Base-by-base conservation (phyloP, 1,140 invertebrate species). In the Leptinotarsa texana region DNA sequence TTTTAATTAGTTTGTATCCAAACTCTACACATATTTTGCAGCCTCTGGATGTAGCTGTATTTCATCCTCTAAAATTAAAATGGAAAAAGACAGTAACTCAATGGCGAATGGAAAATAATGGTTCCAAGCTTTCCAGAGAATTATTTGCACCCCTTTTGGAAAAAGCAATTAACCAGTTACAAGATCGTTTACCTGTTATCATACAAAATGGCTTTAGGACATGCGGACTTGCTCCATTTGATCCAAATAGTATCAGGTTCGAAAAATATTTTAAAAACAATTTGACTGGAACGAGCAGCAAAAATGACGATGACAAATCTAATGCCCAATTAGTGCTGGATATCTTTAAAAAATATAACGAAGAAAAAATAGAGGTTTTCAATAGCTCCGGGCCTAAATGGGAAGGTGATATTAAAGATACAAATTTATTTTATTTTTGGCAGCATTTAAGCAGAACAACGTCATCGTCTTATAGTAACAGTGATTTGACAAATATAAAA, bases 1-100 rank as follows among this genome's bases (percentile, higher is more conserved):
- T 83, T 21, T 72, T 87, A n/a, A 15, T 85, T 63, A 82, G 83
- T 51, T 76, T 87, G 18, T 78, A 77, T 11, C 83, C 85, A 5
- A 87, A 73, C 24, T 76, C 84, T 4, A 86, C 86, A 6, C 84
- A 86, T 73, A 81, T 87, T 13, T 72, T 87, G 49, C 85, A 86
- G 71, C 83, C 84, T 8, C 79, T 82, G 18, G 83, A 86, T 72
- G 83, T 87, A 63, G 48, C 27, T 15, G 77, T 86, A 1, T 87
- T 85, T 68, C 69, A 73, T 63, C 77, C 79, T 61, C 24, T 85
- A 24, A 84, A 85, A 79, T 48, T 63, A 3, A 63, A 79, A 27
- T 86, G 84, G 84, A 84, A 81, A 75, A 78, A 79, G 61, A 74
- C 74, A 13, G 78, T 81, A 17, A n/a, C 73, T 69, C 74, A 80